A percentile compares a stretch with the other conserved stretches of the same genome.
These are phyloP conservation scores for Motacilla tschutschensis DNA, from an alignment of 2,113 vertebrate genomes.

Conservation along the genomic window DNA sequence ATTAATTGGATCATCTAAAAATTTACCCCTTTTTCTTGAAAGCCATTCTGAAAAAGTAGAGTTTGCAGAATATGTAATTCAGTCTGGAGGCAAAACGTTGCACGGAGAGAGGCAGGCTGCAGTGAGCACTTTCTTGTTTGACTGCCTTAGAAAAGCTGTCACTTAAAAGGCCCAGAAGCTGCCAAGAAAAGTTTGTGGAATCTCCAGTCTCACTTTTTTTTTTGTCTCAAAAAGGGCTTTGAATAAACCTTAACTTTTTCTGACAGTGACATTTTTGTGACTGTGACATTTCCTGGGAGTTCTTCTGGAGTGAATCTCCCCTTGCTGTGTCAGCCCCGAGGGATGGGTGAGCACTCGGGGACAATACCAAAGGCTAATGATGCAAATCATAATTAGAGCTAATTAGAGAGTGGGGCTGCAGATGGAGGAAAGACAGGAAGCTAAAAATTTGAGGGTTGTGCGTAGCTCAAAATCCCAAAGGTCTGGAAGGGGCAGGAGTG, in stretches of 20 bases:
- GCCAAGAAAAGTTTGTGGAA: neutral
- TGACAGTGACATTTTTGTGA: neutral
- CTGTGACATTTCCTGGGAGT: neutral
- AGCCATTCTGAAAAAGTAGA: neutral
- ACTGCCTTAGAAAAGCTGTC: neutral
- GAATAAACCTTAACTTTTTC: neutral
- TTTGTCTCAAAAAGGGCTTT: neutral
- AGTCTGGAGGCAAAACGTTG: neutral
- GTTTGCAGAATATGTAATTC: neutral
- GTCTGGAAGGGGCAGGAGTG: neutral
- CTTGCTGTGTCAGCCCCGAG: neutral
- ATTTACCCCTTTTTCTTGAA: neutral
- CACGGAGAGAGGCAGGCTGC: neutral
- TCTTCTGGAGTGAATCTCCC: neutral
- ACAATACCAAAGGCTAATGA: neutral
- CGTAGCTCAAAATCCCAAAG: neutral
- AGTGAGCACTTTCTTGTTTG: neutral
- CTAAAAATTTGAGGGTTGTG: accelerated
- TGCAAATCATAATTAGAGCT: neutral
- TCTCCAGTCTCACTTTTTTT: neutral
- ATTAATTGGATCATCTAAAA: neutral
- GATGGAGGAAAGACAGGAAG: neutral
- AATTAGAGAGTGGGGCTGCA: neutral
- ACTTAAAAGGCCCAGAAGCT: constrained; percentile 11
- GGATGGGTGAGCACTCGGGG: neutral